A percentile compares a stretch with the other conserved stretches of the same genome.
Evolutionary conservation across 2,113 vertebrate species (phyloP).

Genomic region (Pogonocichla stellata): DNA sequence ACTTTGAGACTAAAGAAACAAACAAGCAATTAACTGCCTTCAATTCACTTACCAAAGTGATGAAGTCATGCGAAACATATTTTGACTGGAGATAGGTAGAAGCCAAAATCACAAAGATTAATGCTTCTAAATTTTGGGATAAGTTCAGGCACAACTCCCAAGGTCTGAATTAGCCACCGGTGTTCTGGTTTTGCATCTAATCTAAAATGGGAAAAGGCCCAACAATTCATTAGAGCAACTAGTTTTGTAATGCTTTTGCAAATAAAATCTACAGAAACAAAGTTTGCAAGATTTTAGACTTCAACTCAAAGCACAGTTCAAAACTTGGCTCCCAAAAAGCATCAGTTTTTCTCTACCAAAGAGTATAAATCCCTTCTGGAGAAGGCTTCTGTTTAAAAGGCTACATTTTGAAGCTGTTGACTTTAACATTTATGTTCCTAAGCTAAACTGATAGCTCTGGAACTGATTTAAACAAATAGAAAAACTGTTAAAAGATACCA

Average conservation of each 20-base stretch:
- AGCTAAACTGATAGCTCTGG: not conserved
- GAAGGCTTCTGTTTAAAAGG: not conserved
- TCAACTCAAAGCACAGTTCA: not conserved
- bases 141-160: not conserved
- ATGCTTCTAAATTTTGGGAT: not conserved
- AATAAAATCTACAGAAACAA: not conserved
- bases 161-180: not conserved
- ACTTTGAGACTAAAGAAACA: constrained; percentile 37
- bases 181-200: not conserved
- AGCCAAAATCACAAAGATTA: constrained; percentile 14
- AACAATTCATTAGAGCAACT: not conserved
- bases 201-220: not conserved
- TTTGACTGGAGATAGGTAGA: constrained; percentile 25
- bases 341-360: not conserved
- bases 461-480: not conserved
- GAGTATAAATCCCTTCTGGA: not conserved
- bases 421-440: not conserved
- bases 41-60: not conserved
- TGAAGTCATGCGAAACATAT: not conserved
- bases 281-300: not conserved
- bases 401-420: not conserved
- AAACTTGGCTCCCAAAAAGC: not conserved
- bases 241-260: not conserved
- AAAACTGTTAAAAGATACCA: not conserved
- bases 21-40: constrained; percentile 40